These are phyloP conservation scores for Mizuhopecten yessoensis DNA, from an alignment of 1,140 invertebrate species.

Conservation along the genomic window DNA sequence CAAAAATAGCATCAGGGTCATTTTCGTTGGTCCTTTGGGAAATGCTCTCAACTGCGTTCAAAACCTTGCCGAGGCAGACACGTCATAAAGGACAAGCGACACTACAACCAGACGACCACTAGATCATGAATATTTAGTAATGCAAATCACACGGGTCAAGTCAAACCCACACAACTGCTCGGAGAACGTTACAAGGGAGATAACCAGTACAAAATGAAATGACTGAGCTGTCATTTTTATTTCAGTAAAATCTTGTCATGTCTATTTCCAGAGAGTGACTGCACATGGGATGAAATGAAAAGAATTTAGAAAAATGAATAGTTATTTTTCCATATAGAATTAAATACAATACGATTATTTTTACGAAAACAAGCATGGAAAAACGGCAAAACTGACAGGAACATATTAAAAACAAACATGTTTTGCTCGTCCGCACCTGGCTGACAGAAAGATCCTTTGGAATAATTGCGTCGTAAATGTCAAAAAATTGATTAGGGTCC, in stretches of 20 bases:
- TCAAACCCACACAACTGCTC: conserved; percentile 53
- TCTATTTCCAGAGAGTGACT: background rate
- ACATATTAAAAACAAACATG: conserved; percentile 57
- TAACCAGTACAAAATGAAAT: conserved; percentile 42
- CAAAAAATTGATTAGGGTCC: conserved; percentile 75
- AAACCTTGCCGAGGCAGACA: conserved; percentile 50
- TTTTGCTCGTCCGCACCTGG: conserved; percentile 64
- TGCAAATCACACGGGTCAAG: conserved; percentile 65
- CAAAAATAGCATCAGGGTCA: conserved; percentile 46
- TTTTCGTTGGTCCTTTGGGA: conserved; percentile 48
- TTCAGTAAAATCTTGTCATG: background rate
- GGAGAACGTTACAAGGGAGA: conserved; percentile 42
- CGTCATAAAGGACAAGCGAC: conserved; percentile 60
- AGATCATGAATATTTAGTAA: conserved; percentile 64
- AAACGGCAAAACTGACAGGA: conserved; percentile 45
- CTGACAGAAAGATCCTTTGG: conserved; percentile 69
- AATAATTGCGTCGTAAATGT: conserved; percentile 74
- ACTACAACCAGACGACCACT: conserved; percentile 52
- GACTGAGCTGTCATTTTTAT: conserved; percentile 43
- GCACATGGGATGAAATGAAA: background rate
- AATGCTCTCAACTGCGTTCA: conserved; percentile 38
- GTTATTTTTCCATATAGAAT: background rate
- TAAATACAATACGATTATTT: background rate
- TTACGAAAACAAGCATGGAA: background rate
- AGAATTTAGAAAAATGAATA: background rate